Evolutionary conservation across 2,113 vertebrate genomes (phyloP), one percentile per base, ranked within the genome.

Genomic region (Bucco capensis): DNA sequence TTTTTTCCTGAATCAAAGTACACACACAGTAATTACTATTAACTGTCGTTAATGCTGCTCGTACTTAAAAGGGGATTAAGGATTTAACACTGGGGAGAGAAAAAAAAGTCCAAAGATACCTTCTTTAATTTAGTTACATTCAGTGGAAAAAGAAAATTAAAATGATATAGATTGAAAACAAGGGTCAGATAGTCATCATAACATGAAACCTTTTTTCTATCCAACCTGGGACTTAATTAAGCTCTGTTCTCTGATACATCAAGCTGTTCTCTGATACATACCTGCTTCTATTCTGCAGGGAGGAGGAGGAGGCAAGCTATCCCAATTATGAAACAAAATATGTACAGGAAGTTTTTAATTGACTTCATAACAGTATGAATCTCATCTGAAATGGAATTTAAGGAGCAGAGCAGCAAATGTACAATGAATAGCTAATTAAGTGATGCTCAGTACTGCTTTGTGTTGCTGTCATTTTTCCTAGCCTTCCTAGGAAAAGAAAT

Each of bases 61-160:
- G 66, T 79, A 83, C 76, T 93, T 84, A 83, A 86, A 77, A 93
- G 19, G 53, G 61, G 70, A 93, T 95, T 90, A 95, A 79, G 51
- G 46, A 76, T 92, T 95, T 92, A 95, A 85, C 49, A 82, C 56
- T 23, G 37, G 6, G 49, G 71, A 83, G 40, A 38, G 85, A 83
- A 71, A 58, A 54, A 64, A 28, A 19, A 49, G 40, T 42, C n/a
- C 21, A 67, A 46, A 71, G 30, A n/a, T 3, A 40, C 3, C 6
- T 40, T 62, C 60, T 84, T 58, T 6, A 66, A 58, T 56, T 74
- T 33, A 14, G n/a, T 66, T 44, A 19, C 9, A 35, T 64, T 69
- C 10, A 0, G 81, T 66, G 65, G 8, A 78, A 92, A 86, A 69
- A 38, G 14, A 37, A 84, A 84, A 75, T 27, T 46, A 37, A 84